Base-by-base conservation (phyloP, 1,140 invertebrate genomes). In the Cardiocondyla obscurior region DNA sequence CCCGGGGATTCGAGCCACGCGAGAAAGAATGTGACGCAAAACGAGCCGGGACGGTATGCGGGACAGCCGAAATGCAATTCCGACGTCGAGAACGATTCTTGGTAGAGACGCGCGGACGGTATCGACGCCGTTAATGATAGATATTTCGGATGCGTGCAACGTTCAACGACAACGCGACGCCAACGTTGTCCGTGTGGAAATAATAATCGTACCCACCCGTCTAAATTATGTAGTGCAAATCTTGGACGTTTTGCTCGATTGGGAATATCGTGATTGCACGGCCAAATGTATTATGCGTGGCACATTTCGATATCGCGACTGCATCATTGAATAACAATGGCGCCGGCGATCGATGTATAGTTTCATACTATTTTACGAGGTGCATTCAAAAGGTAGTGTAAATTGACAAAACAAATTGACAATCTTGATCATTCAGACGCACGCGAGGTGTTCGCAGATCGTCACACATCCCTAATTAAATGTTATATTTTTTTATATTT, bases 181-280 rank as follows among this genome's bases (percentile, higher is more conserved):
- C 5, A 19, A 0, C 30, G 16, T 3, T 44, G 12, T n/a, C 30
- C 33, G n/a, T 5, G 46, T 14, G 42, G 25, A 46, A 65, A 51
- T 69, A 60, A 60, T 60, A 69, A 69, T 33, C 22, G 19, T 8
- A 12, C 16, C 19, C n/a, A 14, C 1, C 12, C 10, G 10, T 70
- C 44, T 53, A 53, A 70, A 53, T 70, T 70, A 53, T 70, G 65
- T 69, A 51, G 46, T 10, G 46, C 12, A 30, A 70, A 70, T 51
- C 46, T 51, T 51, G 46, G n/a, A 33, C 19, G 19, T 10, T 70
- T 70, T 53, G 30, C n/a, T 14, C 30, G 46, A 33, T 53, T 53
- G 46, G 19, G 28, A 70, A 51, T 65, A 65, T 70, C 44, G 12
- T 22, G n/a, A 70, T 70, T 51, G 28, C 33, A 69, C n/a, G 10